phyloP scores from a whole-genome alignment of 2,113 vertebrate genomes.

The Spizaetus ornatus region DNA sequence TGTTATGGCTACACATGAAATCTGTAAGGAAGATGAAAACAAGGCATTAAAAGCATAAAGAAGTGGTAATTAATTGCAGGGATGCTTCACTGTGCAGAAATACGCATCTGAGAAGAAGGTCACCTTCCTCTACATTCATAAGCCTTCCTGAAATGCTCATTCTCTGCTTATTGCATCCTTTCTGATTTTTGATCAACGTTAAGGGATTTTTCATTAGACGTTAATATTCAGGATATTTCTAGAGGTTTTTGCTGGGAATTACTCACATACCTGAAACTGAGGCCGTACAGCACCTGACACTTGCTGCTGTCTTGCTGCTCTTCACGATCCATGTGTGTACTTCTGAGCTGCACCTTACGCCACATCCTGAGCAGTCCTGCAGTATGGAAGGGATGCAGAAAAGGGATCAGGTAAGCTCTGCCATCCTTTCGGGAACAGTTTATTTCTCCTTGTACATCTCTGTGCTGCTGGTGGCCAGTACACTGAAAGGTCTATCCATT shows the following conservation, averaged over 20 bases:
- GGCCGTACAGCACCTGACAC: not conserved
- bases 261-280: not conserved
- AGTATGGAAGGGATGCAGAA: not conserved
- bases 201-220: not conserved
- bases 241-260: not conserved
- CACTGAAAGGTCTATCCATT: not conserved
- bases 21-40: not conserved
- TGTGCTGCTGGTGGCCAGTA: not conserved
- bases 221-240: not conserved
- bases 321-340: accelerated
- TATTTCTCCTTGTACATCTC: not conserved
- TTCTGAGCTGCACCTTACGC: not conserved
- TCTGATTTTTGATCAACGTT: not conserved
- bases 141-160: not conserved
- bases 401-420: not conserved
- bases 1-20: not conserved
- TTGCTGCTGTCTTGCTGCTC: not conserved
- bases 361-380: not conserved
- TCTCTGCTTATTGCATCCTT: not conserved
- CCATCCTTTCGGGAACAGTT: not conserved
- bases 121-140: not conserved
- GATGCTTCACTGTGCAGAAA: not conserved
- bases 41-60: not conserved
- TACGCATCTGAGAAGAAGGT: not conserved
- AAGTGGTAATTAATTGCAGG: not conserved